Percentiles rank a stretch among this genome's conserved stretches.
Conservation (phyloP, 2,113 vertebrate species). For the Columba janthina region DNA sequence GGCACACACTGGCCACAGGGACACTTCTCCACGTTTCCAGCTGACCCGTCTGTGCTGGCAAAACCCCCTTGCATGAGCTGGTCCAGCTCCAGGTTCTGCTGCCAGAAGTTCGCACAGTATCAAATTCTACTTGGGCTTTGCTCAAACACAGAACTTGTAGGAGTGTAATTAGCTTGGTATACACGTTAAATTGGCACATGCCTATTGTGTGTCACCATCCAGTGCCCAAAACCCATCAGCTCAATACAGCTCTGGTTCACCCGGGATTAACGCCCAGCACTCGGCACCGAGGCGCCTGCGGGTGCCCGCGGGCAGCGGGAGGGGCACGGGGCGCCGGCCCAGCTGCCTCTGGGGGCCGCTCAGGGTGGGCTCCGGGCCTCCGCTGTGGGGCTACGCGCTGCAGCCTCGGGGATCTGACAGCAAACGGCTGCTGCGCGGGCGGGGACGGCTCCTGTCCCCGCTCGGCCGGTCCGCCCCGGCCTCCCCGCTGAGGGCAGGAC, state of each 20-base stretch:
- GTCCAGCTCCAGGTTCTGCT: not conserved
- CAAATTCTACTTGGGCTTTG: not conserved
- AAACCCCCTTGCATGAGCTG: not conserved
- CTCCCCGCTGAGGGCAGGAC: not conserved
- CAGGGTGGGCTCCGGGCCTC: not conserved
- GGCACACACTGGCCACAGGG: accelerated
- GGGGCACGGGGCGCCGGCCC: not conserved
- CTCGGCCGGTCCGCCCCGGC: too few species aligned
- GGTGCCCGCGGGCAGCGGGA: not conserved
- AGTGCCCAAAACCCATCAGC: not conserved
- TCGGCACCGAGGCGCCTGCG: not conserved
- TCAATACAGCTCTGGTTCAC: accelerated
- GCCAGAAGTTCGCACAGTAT: not conserved
- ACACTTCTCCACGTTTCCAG: not conserved
- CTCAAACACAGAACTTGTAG: not conserved
- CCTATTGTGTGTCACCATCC: not conserved
- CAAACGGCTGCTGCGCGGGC: not conserved
- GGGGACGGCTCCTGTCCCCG: not conserved
- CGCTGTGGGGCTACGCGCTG: too few species aligned
- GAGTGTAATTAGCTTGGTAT: not conserved
- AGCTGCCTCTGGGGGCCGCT: not conserved
- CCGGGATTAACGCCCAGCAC: not conserved
- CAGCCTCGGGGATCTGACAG: too few species aligned
- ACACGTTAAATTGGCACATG: not conserved
- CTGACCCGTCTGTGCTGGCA: not conserved